These are phyloP conservation scores for Antechinus stuartii DNA, from an alignment of 2,113 vertebrate species.

Conservation along the genomic window DNA sequence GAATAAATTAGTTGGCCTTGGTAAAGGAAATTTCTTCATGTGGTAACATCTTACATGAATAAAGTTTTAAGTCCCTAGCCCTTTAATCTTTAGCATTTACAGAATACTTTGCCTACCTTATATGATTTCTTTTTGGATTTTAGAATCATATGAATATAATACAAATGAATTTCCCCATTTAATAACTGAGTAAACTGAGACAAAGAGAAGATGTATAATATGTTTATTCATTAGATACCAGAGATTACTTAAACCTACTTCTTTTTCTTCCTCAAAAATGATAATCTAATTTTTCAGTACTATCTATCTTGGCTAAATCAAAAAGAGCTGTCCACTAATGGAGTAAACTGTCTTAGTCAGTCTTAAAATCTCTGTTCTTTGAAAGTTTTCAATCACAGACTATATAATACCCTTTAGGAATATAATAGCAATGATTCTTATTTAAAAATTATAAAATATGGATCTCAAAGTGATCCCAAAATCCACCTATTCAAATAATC, in stretches of 20 bases:
- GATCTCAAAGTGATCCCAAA: background rate
- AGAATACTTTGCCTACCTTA: background rate
- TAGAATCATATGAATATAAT: background rate
- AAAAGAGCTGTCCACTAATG: background rate
- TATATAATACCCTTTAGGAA: background rate
- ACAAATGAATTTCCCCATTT: background rate
- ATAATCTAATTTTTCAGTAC: background rate
- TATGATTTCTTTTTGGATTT: background rate
- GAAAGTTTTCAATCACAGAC: background rate
- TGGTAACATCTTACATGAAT: background rate
- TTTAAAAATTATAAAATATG: background rate
- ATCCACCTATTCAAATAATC: background rate
- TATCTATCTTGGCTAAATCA: background rate
- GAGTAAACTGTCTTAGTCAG: background rate
- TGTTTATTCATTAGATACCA: background rate
- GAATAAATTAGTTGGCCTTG: background rate
- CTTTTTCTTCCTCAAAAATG: background rate
- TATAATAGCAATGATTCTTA: background rate
- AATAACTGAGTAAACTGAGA: background rate
- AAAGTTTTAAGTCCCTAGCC: background rate
- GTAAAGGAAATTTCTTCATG: background rate
- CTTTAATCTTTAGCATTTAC: background rate
- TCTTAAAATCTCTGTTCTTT: background rate
- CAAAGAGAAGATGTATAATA: background rate
- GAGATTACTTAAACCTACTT: background rate